These are phyloP conservation scores for Lordiphosa andalusiaca DNA, from an alignment of 2,888 invertebrate species.

Conservation along the genomic window DNA sequence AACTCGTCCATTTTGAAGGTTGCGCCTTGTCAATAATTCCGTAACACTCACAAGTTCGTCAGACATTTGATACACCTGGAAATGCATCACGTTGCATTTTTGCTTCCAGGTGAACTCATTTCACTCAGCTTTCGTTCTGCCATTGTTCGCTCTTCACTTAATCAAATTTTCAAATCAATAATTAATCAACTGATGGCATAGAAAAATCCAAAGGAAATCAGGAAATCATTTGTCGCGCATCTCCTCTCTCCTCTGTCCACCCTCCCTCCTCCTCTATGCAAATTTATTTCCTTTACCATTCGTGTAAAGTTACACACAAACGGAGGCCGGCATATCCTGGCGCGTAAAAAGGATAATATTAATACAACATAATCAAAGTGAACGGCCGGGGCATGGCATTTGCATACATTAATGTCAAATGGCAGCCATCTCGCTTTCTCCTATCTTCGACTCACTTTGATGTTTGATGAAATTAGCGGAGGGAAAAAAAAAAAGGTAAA, in stretches of 20 bases:
- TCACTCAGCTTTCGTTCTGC: constrained; percentile 7
- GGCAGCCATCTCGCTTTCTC: constrained; percentile 12
- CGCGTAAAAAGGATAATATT: constrained; percentile 56
- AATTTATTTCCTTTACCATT: constrained; percentile 19
- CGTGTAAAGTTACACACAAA: constrained; percentile 39
- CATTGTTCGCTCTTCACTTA: constrained; percentile 25
- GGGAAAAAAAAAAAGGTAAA: neutral
- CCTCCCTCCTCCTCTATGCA: constrained; percentile 19
- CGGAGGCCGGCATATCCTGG: constrained; percentile 23
- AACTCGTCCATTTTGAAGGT: no score
- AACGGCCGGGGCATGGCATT: constrained; percentile 51
- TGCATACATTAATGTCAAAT: constrained; percentile 64
- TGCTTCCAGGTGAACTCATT: constrained; percentile 33
- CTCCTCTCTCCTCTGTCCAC: neutral
- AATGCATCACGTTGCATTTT: constrained; percentile 15
- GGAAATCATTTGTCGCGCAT: constrained; percentile 57
- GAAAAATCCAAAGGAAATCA: constrained; percentile 24
- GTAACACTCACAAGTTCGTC: neutral
- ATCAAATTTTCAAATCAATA: constrained; percentile 65
- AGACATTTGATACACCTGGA: constrained; percentile 11
- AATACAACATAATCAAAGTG: constrained; percentile 68
- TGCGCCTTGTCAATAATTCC: no score
- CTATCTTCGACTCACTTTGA: constrained; percentile 33
- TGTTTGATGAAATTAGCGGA: constrained; percentile 54
- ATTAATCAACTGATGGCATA: constrained; percentile 59